Conservation (phyloP, 2,797 vertebrate species). For the Myripristis jacobus region DNA sequence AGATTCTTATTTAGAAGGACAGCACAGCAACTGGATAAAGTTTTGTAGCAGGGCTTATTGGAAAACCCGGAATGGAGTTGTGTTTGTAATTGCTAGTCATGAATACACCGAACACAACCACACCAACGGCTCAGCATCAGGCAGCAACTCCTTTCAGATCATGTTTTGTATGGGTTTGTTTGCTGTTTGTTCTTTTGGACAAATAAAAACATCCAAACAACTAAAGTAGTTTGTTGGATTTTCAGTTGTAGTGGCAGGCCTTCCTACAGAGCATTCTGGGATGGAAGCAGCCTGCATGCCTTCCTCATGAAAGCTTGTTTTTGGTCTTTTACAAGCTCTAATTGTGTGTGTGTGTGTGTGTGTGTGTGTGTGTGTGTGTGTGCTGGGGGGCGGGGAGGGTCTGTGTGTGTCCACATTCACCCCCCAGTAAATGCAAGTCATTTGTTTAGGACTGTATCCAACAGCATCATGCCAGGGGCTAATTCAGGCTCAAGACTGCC, state of each 20-base stretch:
- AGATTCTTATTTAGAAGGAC: constrained; percentile 83
- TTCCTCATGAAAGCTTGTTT: constrained; percentile 5
- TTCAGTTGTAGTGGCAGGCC: not conserved
- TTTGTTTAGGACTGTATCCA: constrained; percentile 43
- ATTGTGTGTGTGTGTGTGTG: not conserved
- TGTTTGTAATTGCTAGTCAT: constrained; percentile 34
- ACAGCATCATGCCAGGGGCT: constrained; percentile 26
- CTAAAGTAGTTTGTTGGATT: constrained; percentile 16
- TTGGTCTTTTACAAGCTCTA: constrained; percentile 31
- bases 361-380: not conserved
- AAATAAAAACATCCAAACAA: not conserved
- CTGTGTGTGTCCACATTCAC: too few species aligned
- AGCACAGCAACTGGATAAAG: constrained; percentile 84
- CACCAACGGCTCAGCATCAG: constrained; percentile 24
- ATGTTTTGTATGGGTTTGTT: constrained; percentile 9
- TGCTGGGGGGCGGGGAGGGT: too few species aligned
- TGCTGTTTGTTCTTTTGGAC: constrained; percentile 8
- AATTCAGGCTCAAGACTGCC: constrained; percentile 11
- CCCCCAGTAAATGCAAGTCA: constrained; percentile 48
- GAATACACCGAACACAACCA: constrained; percentile 10
- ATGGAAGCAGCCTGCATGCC: not conserved
- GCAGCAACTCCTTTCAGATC: constrained; percentile 12
- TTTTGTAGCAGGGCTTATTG: constrained; percentile 75
- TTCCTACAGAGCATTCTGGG: not conserved
- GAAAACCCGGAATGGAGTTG: constrained; percentile 77